phyloP scores from a whole-genome alignment of 2,797 vertebrate species.

The Lophotriccus pileatus region DNA sequence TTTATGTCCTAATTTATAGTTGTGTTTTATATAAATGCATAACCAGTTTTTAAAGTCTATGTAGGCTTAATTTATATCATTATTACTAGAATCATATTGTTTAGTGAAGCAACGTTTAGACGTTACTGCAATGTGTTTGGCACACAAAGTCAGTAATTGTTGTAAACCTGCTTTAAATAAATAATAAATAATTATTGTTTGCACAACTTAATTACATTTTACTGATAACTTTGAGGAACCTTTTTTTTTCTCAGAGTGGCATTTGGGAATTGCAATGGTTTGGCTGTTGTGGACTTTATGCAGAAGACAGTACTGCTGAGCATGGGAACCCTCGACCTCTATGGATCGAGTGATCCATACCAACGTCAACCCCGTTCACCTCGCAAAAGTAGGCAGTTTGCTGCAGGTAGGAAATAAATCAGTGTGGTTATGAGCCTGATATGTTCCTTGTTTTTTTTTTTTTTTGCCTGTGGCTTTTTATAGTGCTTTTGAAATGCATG shows the following conservation, averaged over 20 bases:
- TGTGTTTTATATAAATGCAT: not conserved
- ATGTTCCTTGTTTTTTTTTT: constrained; percentile 2
- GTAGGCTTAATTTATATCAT: not conserved
- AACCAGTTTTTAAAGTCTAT: not conserved
- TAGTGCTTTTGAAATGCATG: constrained; percentile 65
- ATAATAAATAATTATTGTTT: not conserved
- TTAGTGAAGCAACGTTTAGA: not conserved
- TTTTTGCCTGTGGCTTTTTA: constrained; percentile 65
- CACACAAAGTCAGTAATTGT: not conserved
- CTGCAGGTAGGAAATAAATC: constrained; percentile 85
- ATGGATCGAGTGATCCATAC: constrained; percentile 90
- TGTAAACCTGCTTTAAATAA: not conserved
- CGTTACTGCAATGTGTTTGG: not conserved
- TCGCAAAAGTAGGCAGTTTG: constrained; percentile 93
- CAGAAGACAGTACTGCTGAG: constrained; percentile 93
- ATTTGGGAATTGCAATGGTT: constrained; percentile 92
- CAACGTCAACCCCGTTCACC: constrained; percentile 93
- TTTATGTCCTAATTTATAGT: not conserved
- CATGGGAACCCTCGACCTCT: constrained; percentile 91
- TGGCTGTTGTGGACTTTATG: constrained; percentile 94
- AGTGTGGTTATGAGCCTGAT: not conserved
- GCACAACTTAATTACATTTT: not conserved
- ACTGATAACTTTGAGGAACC: not conserved
- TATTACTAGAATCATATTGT: not conserved
- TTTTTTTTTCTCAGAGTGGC: constrained; percentile 82